Evolutionary conservation across 2,888 invertebrate species (phyloP), one percentile per base, ranked within the genome.

Genomic region (Cheilosia scutellata): DNA sequence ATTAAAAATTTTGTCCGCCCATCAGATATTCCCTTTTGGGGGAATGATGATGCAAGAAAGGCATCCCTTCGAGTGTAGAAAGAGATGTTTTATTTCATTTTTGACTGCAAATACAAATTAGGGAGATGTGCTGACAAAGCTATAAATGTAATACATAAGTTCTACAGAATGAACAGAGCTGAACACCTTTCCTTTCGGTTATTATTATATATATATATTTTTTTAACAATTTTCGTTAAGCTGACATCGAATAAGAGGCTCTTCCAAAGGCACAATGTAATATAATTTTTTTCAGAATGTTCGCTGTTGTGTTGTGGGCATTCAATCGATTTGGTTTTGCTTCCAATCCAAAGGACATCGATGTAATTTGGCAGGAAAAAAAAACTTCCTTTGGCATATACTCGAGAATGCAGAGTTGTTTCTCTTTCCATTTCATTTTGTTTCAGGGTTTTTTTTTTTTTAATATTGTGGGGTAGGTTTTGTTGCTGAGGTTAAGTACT

Each of bases 291-390:
- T 37, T 25, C 37, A 49, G 29, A 57, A 13, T 9, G 31, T 29
- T 66, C 11, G 53, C 16, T 53, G 13, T 63, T 58, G 25, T 66
- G 77, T 78, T 74, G 80, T 75, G 70, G 75, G 60, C 75, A 80
- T 71, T 75, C 75, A 71, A 84, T 84, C 84, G 84, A 84, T 75
- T 80, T 70, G 75, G 80, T 70, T 79, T 71, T 60, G 53, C 71
- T 84, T 84, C 80, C 84, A 76, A 70, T 80, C 75, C 84, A 84
- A 75, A 76, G 80, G 75, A 84, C 75, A 84, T 84, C 84, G 84
- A 84, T 84, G 80, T 76, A 71, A 75, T 76, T 75, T 71, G 74
- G 60, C 57, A 62, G 62, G 51, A 74, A 79, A 57, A 40, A 75
- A 60, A 66, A 77, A 72, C 42, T 83, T 77, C 33, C 66, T 72